A percentile compares a stretch with the other conserved stretches of the same genome.
These are phyloP conservation scores for Myanophis thanlyinensis DNA, from an alignment of 2,113 vertebrate genomes.

Conservation along the genomic window DNA sequence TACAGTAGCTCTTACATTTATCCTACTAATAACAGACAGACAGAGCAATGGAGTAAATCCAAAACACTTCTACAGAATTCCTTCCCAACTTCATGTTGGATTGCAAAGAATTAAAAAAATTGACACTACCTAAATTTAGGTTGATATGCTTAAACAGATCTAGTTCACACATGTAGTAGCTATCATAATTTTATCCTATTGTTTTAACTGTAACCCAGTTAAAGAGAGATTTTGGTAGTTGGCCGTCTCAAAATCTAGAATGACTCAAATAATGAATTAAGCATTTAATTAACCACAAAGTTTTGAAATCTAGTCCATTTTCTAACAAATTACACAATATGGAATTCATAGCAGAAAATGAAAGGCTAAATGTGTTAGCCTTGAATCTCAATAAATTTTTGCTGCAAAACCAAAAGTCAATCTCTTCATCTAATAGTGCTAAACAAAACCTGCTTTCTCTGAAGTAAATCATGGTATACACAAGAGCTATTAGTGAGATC, in stretches of 20 bases:
- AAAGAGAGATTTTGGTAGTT: background rate
- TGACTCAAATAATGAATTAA: background rate
- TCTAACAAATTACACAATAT: background rate
- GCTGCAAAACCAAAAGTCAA: background rate
- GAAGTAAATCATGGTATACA: background rate
- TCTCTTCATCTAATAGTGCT: background rate
- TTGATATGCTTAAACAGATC: background rate
- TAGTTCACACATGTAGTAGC: background rate
- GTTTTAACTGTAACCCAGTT: background rate
- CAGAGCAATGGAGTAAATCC: background rate
- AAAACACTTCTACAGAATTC: background rate
- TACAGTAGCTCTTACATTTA: background rate
- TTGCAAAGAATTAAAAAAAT: background rate
- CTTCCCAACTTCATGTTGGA: background rate
- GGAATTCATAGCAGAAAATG: background rate
- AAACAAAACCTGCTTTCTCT: background rate
- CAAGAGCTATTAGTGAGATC: background rate
- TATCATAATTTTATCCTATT: background rate
- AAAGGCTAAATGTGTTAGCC: background rate
- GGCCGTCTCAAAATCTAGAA: background rate
- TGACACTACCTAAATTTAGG: background rate
- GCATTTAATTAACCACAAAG: background rate
- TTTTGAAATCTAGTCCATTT: background rate
- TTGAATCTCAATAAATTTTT: background rate
- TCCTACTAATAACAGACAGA: background rate